These are phyloP conservation scores for Habroteleia sp. DNA, from an alignment of 2,888 invertebrate genomes.

Conservation along the genomic window DNA sequence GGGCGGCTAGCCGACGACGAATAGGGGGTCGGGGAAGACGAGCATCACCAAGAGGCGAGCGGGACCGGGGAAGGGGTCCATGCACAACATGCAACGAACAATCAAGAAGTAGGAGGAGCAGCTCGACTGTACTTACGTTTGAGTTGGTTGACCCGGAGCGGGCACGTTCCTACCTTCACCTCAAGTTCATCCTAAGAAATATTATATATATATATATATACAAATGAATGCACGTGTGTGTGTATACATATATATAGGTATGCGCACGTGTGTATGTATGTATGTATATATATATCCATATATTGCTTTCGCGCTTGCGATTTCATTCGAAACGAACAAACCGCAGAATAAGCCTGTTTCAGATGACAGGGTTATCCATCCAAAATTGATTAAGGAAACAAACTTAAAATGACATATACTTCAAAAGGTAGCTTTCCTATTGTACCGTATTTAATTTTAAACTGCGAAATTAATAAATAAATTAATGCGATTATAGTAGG, in stretches of 20 bases:
- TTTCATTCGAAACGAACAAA: conserved; percentile 72
- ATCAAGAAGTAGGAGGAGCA: conserved; percentile 71
- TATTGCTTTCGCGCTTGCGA: conserved; percentile 77
- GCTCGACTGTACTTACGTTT: conserved; percentile 73
- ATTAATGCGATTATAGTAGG: conserved; percentile 1
- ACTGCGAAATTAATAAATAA: conserved; percentile 27
- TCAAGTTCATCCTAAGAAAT: conserved; percentile 75
- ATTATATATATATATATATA: no score
- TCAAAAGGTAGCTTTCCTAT: conserved; percentile 21
- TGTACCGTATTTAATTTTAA: conserved; percentile 13
- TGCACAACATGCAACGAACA: conserved; percentile 71
- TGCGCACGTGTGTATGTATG: no score
- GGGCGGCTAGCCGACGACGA: conserved; percentile 44
- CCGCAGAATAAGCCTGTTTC: conserved; percentile 59
- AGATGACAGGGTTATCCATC: conserved; percentile 58
- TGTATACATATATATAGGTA: no score
- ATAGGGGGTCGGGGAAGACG: conserved; percentile 54
- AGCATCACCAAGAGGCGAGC: conserved; percentile 71
- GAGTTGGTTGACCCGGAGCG: conserved; percentile 80
- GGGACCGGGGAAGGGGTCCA: conserved; percentile 64
- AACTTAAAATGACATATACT: conserved; percentile 38
- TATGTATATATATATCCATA: no score
- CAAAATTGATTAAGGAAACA: conserved; percentile 55
- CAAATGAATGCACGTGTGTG: no score
- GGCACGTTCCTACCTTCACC: conserved; percentile 74